phyloP scores from a whole-genome alignment of 2,888 invertebrate species.

The Pharmacophagus antenor region DNA sequence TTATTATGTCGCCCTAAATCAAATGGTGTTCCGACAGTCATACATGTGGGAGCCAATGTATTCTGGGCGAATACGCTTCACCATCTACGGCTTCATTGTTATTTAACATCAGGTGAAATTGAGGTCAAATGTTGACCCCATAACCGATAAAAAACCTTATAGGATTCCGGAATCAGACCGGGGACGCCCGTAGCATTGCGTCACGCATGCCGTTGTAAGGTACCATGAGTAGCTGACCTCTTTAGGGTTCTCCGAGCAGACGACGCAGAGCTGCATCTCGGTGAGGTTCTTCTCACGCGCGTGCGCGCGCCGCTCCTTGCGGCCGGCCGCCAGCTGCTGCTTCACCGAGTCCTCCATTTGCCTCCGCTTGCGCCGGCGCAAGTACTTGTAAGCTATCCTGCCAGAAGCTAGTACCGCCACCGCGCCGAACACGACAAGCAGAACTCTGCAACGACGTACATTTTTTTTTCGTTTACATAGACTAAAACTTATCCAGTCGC shows the following conservation, averaged over 20 bases:
- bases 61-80: too few species aligned
- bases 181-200: too few species aligned
- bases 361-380: slow-evolving; percentile 71
- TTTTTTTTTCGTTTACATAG: neutral
- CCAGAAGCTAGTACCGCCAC: slow-evolving; percentile 77
- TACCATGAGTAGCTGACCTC: slow-evolving; percentile 75
- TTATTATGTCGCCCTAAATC: too few species aligned
- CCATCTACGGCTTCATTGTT: too few species aligned
- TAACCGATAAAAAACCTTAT: too few species aligned
- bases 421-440: slow-evolving; percentile 78
- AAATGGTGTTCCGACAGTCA: too few species aligned
- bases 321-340: slow-evolving; percentile 83
- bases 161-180: too few species aligned
- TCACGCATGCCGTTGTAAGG: neutral
- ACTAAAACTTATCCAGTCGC: neutral
- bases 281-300: slow-evolving; percentile 83
- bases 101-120: too few species aligned
- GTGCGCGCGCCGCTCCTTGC: slow-evolving; percentile 83
- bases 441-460: slow-evolving; percentile 57
- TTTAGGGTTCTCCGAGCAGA: slow-evolving; percentile 91
- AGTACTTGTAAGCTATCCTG: slow-evolving; percentile 77
- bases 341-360: slow-evolving; percentile 81
- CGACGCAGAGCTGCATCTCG: slow-evolving; percentile 88
- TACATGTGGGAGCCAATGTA: too few species aligned
- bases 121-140: too few species aligned